A percentile compares a stretch with the other conserved stretches of the same genome.
phyloP scores from a whole-genome alignment of 2,113 vertebrate genomes.

The Australoheros scitulus region DNA sequence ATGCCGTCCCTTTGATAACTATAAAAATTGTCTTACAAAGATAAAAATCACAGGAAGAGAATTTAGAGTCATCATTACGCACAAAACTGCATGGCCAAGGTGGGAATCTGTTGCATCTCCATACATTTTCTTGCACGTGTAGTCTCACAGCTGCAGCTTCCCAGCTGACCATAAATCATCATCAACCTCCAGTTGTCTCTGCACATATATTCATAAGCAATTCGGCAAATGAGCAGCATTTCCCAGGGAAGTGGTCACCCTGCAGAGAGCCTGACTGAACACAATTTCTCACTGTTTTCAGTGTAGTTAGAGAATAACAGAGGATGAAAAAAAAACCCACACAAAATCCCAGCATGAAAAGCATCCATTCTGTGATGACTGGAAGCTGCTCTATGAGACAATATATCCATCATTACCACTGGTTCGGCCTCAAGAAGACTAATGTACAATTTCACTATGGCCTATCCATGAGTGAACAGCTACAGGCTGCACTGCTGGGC shows the following conservation, averaged over 20 bases:
- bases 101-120: slow-evolving; percentile 11
- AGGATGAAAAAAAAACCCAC: neutral
- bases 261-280: slow-evolving; percentile 39
- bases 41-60: slow-evolving; percentile 11
- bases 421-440: slow-evolving; percentile 26
- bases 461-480: neutral
- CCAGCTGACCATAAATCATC: slow-evolving; percentile 61
- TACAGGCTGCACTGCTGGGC: neutral
- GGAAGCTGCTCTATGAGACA: slow-evolving; percentile 16
- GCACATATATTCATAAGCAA: slow-evolving; percentile 57
- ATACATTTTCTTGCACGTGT: neutral
- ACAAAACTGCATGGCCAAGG: neutral
- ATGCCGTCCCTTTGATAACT: neutral
- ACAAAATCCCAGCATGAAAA: slow-evolving; percentile 35
- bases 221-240: slow-evolving; percentile 51
- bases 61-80: neutral
- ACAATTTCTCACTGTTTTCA: slow-evolving; percentile 32
- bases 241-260: slow-evolving; percentile 37
- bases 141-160: slow-evolving; percentile 38
- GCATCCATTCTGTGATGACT: slow-evolving; percentile 12
- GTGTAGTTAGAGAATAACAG: slow-evolving; percentile 24
- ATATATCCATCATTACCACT: slow-evolving; percentile 42
- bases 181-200: slow-evolving; percentile 38
- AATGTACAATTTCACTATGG: neutral
- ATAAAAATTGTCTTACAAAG: neutral